Evolutionary conservation across 1,140 invertebrate species (phyloP).

Genomic region (Akabosia matsudoensis): DNA sequence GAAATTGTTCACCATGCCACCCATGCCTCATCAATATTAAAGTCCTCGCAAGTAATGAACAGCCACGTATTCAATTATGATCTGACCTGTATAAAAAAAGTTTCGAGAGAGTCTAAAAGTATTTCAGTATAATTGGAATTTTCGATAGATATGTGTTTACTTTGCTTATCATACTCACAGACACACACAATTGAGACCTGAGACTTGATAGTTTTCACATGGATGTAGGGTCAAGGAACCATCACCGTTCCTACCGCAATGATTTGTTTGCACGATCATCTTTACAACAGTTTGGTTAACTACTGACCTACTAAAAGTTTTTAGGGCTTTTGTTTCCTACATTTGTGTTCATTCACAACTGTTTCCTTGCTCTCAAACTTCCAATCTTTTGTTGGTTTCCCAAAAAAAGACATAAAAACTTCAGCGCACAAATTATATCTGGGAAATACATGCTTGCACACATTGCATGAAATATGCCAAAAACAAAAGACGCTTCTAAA

Average conservation of each 20-base stretch:
- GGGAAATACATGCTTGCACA: neutral
- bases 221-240: neutral
- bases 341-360: neutral
- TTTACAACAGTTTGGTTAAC: neutral
- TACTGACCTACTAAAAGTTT: neutral
- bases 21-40: too few relatives aligned
- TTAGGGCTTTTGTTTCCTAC: neutral
- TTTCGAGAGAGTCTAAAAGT: too few relatives aligned
- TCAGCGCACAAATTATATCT: too few relatives aligned
- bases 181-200: neutral
- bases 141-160: too few relatives aligned
- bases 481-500: neutral
- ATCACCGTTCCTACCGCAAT: neutral
- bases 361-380: neutral
- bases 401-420: neutral
- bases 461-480: neutral
- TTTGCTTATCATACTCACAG: neutral
- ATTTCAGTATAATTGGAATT: too few relatives aligned
- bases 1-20: too few relatives aligned
- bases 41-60: too few relatives aligned
- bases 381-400: neutral
- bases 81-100: too few relatives aligned
- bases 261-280: neutral
- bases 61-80: too few relatives aligned
- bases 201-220: neutral